Conservation (phyloP, 2,113 vertebrate genomes). For the Myrmophylax atrothorax region DNA sequence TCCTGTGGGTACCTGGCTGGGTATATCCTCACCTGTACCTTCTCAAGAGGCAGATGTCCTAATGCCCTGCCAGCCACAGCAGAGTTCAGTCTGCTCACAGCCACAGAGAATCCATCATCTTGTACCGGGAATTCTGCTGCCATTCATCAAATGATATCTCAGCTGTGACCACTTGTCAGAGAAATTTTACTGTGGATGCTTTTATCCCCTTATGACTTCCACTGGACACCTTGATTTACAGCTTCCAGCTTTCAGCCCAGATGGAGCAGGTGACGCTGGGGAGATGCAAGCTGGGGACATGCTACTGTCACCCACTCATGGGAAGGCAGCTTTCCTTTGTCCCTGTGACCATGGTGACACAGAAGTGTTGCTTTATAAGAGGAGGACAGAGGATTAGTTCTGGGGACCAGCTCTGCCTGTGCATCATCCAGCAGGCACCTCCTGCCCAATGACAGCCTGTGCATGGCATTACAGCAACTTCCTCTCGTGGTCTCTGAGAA, state of each 20-base stretch:
- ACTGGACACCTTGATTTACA: conserved; percentile 34
- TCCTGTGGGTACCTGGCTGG: not conserved
- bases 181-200: conserved; percentile 41
- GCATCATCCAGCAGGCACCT: not conserved
- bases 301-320: not conserved
- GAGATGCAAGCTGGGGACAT: not conserved
- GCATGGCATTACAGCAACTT: rapidly evolving
- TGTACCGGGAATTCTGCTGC: not conserved
- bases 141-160: conserved; percentile 49
- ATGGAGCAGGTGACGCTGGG: not conserved
- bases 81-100: not conserved
- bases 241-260: conserved; percentile 9
- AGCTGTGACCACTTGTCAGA: conserved; percentile 62
- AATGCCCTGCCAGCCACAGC: not conserved
- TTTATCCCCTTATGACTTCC: conserved; percentile 4
- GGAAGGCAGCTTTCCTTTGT: not conserved
- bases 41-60: not conserved
- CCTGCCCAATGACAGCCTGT: rapidly evolving
- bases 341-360: not conserved
- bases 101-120: not conserved
- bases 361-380: not conserved
- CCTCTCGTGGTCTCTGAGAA: not conserved
- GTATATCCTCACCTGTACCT: rapidly evolving
- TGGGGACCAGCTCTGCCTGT: not conserved
- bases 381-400: not conserved